phyloP scores from a whole-genome alignment of 2,888 invertebrate species.

The Zele albiditarsus region DNA sequence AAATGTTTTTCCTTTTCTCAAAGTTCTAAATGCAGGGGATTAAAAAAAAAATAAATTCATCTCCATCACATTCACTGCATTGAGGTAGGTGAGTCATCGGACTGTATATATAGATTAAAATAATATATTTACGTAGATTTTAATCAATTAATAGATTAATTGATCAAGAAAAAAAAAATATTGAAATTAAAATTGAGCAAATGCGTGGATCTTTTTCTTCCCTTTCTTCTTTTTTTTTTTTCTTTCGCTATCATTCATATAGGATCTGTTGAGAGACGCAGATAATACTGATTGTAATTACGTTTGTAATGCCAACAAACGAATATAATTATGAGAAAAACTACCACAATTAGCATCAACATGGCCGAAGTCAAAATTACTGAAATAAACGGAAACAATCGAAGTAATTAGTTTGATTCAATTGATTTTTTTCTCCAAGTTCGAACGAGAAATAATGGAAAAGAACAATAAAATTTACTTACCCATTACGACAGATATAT shows the following conservation, averaged over 20 bases:
- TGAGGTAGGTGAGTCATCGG: slow-evolving; percentile 33
- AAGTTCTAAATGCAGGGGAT: neutral
- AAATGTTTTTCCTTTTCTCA: neutral
- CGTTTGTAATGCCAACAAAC: slow-evolving; percentile 65
- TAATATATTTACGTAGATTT: neutral
- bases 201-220: neutral
- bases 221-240: neutral
- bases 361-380: slow-evolving; percentile 7
- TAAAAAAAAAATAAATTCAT: neutral
- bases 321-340: slow-evolving; percentile 58
- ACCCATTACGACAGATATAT: slow-evolving; percentile 63
- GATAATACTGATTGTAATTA: slow-evolving; percentile 67
- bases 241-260: slow-evolving; percentile 50
- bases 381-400: slow-evolving; percentile 20
- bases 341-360: slow-evolving; percentile 9
- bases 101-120: neutral
- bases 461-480: slow-evolving; percentile 37
- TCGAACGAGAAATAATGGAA: neutral
- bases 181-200: slow-evolving; percentile 1
- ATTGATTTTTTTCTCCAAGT: no score
- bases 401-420: no score
- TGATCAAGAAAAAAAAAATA: neutral
- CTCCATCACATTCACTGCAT: neutral
- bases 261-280: slow-evolving; percentile 64
- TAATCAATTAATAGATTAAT: neutral